These are phyloP conservation scores for Tiliacea aurago DNA, from an alignment of 2,888 invertebrate species.

Conservation along the genomic window DNA sequence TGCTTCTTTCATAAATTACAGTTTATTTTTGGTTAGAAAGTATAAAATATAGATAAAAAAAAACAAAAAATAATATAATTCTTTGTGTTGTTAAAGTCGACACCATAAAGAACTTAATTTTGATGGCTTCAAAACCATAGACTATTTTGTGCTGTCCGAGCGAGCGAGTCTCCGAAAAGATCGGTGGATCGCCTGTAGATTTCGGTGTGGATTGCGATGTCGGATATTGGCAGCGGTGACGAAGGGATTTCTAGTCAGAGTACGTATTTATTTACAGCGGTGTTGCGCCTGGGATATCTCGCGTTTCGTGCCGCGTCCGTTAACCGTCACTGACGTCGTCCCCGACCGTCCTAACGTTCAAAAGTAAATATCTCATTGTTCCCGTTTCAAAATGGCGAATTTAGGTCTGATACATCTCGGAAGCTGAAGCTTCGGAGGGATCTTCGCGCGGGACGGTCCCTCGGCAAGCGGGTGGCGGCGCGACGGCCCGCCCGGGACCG, in stretches of 20 bases:
- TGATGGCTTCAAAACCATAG: slow-evolving; percentile 86
- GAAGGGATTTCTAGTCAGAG: slow-evolving; percentile 95
- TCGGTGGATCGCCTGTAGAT: slow-evolving; percentile 89
- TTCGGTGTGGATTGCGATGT: slow-evolving; percentile 92
- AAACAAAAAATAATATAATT: not conserved
- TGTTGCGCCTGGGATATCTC: slow-evolving; percentile 70
- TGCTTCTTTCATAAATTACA: too few species aligned
- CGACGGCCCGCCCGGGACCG: slow-evolving; percentile 81
- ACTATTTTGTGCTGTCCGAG: slow-evolving; percentile 82
- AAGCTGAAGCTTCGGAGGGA: slow-evolving; percentile 65
- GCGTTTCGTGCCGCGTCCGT: slow-evolving; percentile 76
- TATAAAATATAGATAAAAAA: not conserved
- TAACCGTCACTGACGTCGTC: slow-evolving; percentile 75
- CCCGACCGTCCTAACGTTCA: slow-evolving; percentile 80
- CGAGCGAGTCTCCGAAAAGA: slow-evolving; percentile 80
- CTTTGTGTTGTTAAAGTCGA: slow-evolving; percentile 22
- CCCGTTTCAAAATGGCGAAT: slow-evolving; percentile 91
- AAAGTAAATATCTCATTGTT: slow-evolving; percentile 90
- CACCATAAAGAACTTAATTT: slow-evolving; percentile 76
- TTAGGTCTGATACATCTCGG: slow-evolving; percentile 76
- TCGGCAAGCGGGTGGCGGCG: slow-evolving; percentile 72
- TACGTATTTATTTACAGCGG: slow-evolving; percentile 90
- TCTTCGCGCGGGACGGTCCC: slow-evolving; percentile 66
- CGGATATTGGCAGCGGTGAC: slow-evolving; percentile 95
- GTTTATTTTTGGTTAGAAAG: not conserved